Percentiles rank a stretch among this genome's conserved stretches.
These are phyloP conservation scores for Sebastes itinus DNA, from an alignment of 2,797 vertebrate genomes.

Conservation along the genomic window DNA sequence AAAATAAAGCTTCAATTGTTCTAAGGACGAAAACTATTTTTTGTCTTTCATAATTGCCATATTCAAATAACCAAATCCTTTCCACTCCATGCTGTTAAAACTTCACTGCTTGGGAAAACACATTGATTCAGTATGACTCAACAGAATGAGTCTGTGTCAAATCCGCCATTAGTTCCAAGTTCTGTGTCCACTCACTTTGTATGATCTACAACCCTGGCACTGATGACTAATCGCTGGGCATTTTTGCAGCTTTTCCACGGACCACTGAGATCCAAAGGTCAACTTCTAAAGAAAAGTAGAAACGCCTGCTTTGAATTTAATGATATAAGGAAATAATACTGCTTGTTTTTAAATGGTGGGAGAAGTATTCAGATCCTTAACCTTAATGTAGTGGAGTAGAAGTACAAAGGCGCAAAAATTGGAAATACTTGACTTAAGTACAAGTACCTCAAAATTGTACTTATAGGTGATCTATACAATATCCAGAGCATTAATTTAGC, in stretches of 20 bases:
- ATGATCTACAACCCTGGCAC: constrained; percentile 17
- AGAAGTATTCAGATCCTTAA: not conserved
- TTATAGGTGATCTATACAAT: no score
- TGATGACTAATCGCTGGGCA: constrained; percentile 27
- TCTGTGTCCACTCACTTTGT: constrained; percentile 19
- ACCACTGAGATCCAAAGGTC: constrained; percentile 21
- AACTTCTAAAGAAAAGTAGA: constrained; percentile 34
- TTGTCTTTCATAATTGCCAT: constrained; percentile 8
- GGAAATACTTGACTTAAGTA: not conserved
- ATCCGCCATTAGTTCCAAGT: constrained; percentile 19
- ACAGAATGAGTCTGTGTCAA: constrained; percentile 10
- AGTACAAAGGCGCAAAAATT: not conserved
- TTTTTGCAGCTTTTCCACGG: constrained; percentile 17
- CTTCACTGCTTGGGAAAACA: constrained; percentile 10
- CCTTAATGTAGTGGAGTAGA: not conserved
- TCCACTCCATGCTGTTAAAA: not conserved
- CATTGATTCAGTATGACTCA: constrained; percentile 23
- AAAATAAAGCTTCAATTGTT: constrained; percentile 44
- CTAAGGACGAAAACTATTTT: not conserved
- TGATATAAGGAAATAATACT: not conserved
- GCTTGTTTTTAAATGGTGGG: not conserved
- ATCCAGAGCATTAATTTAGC: no score
- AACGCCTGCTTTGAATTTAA: not conserved
- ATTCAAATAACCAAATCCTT: constrained; percentile 11
- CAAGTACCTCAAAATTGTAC: not conserved